Conservation (phyloP, 2,888 invertebrate species). For the Leptinotarsa peninsularis region DNA sequence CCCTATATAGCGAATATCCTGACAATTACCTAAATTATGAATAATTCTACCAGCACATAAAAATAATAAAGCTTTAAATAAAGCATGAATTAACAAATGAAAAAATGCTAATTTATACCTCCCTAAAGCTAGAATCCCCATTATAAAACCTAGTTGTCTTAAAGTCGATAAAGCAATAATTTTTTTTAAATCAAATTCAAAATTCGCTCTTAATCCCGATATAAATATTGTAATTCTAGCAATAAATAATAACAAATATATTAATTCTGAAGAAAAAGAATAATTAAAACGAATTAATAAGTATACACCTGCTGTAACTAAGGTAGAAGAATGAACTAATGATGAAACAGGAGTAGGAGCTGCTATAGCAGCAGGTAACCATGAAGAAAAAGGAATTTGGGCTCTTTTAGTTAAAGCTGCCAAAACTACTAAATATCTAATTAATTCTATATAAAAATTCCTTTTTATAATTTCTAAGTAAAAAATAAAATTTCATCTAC, state of each 20-base stretch:
- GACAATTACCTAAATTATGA: constrained; percentile 73
- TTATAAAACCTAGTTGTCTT: constrained; percentile 81
- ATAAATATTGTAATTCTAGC: constrained; percentile 25
- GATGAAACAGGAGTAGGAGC: constrained; percentile 34
- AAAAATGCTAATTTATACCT: constrained; percentile 73
- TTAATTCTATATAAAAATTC: constrained; percentile 25
- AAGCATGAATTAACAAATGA: constrained; percentile 79
- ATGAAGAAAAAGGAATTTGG: constrained; percentile 84
- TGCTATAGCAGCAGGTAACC: constrained; percentile 39
- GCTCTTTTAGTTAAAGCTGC: constrained; percentile 82
- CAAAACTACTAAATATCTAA: constrained; percentile 49
- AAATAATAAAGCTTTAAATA: constrained; percentile 83
- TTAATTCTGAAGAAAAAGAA: constrained; percentile 11
- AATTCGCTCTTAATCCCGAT: constrained; percentile 70
- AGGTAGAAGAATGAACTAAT: constrained; percentile 17
- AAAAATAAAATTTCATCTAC: constrained; percentile 38
- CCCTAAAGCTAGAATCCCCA: constrained; percentile 67
- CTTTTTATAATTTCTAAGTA: constrained; percentile 34
- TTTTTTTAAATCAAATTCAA: constrained; percentile 80
- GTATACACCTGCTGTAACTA: constrained; percentile 61
- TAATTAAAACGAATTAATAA: constrained; percentile 24
- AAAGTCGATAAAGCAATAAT: constrained; percentile 80
- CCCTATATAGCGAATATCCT: constrained; percentile 77
- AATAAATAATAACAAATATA: constrained; percentile 25
- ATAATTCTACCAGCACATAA: constrained; percentile 78